These are phyloP conservation scores for Centruroides vittatus DNA, from an alignment of 1,140 invertebrate genomes.

Conservation along the genomic window DNA sequence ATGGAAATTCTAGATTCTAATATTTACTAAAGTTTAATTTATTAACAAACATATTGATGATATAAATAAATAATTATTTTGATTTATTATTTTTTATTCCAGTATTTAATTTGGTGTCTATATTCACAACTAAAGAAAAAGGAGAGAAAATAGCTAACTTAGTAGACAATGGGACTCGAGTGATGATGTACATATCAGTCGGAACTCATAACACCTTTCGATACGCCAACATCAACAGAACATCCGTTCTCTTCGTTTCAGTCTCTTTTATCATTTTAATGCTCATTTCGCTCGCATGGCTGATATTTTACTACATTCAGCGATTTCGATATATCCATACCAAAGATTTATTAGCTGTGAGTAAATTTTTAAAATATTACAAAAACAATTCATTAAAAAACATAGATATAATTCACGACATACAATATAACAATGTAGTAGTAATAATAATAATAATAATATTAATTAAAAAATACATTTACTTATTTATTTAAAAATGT, in stretches of 20 bases:
- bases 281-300: slow-evolving; percentile 84
- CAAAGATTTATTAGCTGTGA: slow-evolving; percentile 59
- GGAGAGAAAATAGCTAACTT: slow-evolving; percentile 52
- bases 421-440: too few relatives aligned
- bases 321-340: slow-evolving; percentile 82
- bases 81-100: slow-evolving; percentile 15
- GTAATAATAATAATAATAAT: too few relatives aligned
- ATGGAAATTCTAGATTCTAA: too few relatives aligned
- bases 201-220: slow-evolving; percentile 39
- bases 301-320: slow-evolving; percentile 89
- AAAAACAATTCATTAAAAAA: too few relatives aligned
- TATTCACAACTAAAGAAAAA: slow-evolving; percentile 58
- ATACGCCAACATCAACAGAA: slow-evolving; percentile 49
- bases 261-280: slow-evolving; percentile 88
- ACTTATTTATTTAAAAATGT: too few relatives aligned
- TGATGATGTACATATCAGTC: slow-evolving; percentile 50
- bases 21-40: too few relatives aligned
- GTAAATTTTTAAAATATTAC: slow-evolving; percentile 23
- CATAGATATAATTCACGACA: too few relatives aligned
- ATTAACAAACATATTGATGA: too few relatives aligned
- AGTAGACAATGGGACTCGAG: slow-evolving; percentile 46
- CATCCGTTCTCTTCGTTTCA: slow-evolving; percentile 79
- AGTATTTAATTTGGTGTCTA: slow-evolving; percentile 50
- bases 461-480: too few relatives aligned
- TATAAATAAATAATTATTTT: too few relatives aligned